A percentile compares a stretch with the other conserved stretches of the same genome.
Conservation (phyloP, 2,797 vertebrate genomes). For the Hyperoplus immaculatus region DNA sequence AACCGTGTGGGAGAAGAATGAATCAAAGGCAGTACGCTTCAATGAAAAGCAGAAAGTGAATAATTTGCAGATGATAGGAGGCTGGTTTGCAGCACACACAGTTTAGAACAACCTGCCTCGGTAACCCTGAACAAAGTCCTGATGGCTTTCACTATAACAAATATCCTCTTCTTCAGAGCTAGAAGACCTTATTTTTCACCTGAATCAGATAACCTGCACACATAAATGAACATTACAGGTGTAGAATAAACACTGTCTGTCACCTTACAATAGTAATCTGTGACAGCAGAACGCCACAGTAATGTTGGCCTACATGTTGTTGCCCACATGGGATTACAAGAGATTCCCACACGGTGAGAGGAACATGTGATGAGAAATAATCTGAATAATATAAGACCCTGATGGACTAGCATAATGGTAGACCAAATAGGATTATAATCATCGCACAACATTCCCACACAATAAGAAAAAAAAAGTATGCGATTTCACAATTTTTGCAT, state of each 20-base stretch:
- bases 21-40: constrained; percentile 47
- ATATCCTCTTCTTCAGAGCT: constrained; percentile 44
- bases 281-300: constrained; percentile 9
- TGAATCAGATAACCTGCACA: constrained; percentile 37
- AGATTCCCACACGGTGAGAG: constrained; percentile 14
- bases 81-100: constrained; percentile 30
- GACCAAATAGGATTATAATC: constrained; percentile 62
- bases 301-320: constrained; percentile 3
- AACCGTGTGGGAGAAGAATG: constrained; percentile 54
- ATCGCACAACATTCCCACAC: constrained; percentile 47
- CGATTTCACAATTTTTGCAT: constrained; percentile 38
- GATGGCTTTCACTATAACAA: constrained; percentile 30
- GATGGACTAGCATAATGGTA: constrained; percentile 40
- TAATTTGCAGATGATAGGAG: constrained; percentile 47
- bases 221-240: constrained; percentile 44
- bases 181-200: constrained; percentile 42
- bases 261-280: constrained; percentile 22
- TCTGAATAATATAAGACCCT: constrained; percentile 24
- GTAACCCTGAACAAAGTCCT: constrained; percentile 51
- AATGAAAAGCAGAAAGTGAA: constrained; percentile 45
- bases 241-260: constrained; percentile 23
- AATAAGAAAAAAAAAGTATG: constrained; percentile 43
- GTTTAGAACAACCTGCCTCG: constrained; percentile 32
- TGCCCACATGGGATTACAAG: constrained; percentile 27
- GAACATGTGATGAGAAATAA: constrained; percentile 34